Evolutionary conservation across 1,140 invertebrate species (phyloP), one percentile per base, ranked within the genome.

Genomic region (Drosophila ficusphila): DNA sequence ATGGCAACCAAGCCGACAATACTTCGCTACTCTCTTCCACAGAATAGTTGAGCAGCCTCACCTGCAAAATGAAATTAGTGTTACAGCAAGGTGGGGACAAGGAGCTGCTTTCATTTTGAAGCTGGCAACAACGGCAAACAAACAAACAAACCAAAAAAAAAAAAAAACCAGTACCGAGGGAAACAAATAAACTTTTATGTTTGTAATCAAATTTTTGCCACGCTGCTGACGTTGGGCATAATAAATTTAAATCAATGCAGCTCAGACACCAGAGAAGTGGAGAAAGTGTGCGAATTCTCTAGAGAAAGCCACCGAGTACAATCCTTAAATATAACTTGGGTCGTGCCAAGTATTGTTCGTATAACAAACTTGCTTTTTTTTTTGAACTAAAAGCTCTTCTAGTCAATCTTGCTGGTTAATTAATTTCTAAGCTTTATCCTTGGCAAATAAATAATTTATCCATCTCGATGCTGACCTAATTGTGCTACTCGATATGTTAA

Each of bases 171-270:
- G n/a, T n/a, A 69, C 21, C 23, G 39, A 46, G 46, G 34, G 56
- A 79, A 75, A 85, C 69, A 81, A 89, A 81, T 81, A 81, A 85
- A 89, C 73, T 85, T 89, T 89, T 89, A 89, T 85, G 85, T 49
- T 48, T 51, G 51, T 85, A 89, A 89, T 89, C 69, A 85, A 83
- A 89, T 89, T 79, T 69, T 77, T 69, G 75, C 51, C 78, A 68
- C 53, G 52, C 68, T 74, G 65, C 73, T 74, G 71, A 73, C 68
- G 60, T 31, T 48, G 38, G 70, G 56, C 68, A 61, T 78, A 69
- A 79, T 79, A 89, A 79, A 89, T 83, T 79, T 82, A 83, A 89
- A 89, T 89, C 83, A 88, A 82, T 89, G 74, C 67, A 68, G 39
- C 33, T 48, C 16, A 38, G 14, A 14, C 9, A 27, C 7, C 18